Conservation (phyloP, 1,140 invertebrate genomes). For the Musca domestica region DNA sequence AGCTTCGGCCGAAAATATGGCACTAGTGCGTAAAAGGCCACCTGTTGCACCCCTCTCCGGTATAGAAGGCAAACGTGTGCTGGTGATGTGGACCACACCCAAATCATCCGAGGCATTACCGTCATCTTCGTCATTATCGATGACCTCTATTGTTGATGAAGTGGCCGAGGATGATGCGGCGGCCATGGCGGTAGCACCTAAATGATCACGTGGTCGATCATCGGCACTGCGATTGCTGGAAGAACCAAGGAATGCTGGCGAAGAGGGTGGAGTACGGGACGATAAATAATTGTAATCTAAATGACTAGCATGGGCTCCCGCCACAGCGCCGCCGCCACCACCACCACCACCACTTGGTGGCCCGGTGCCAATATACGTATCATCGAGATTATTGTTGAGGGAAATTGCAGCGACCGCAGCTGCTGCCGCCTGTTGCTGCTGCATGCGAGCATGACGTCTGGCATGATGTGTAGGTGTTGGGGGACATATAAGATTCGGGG, state of each 20-base stretch:
- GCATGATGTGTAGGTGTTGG: slow-evolving; percentile 82
- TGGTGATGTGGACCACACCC: slow-evolving; percentile 69
- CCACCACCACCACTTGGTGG: background rate
- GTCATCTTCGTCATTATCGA: slow-evolving; percentile 1
- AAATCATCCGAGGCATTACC: slow-evolving; percentile 41
- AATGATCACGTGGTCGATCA: slow-evolving; percentile 35
- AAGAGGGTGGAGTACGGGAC: slow-evolving; percentile 31
- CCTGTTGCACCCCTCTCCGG: slow-evolving; percentile 64
- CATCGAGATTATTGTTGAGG: slow-evolving; percentile 33
- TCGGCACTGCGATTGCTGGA: background rate
- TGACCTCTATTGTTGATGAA: background rate
- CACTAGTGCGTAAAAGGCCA: slow-evolving; percentile 42
- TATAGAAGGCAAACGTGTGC: slow-evolving; percentile 77
- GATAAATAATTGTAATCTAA: slow-evolving; percentile 36
- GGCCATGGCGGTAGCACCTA: slow-evolving; percentile 48
- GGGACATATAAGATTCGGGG: slow-evolving; percentile 62
- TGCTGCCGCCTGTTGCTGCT: slow-evolving; percentile 30
- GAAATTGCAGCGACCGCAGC: slow-evolving; percentile 47
- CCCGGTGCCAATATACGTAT: slow-evolving; percentile 27
- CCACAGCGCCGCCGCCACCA: too few relatives aligned
- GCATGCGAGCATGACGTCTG: slow-evolving; percentile 54
- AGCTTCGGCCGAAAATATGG: slow-evolving; percentile 57
- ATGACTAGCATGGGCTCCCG: slow-evolving; percentile 35
- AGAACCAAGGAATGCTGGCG: slow-evolving; percentile 24
- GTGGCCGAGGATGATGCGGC: slow-evolving; percentile 30